phyloP scores from a whole-genome alignment of 2,113 vertebrate species.

The Progne subis region DNA sequence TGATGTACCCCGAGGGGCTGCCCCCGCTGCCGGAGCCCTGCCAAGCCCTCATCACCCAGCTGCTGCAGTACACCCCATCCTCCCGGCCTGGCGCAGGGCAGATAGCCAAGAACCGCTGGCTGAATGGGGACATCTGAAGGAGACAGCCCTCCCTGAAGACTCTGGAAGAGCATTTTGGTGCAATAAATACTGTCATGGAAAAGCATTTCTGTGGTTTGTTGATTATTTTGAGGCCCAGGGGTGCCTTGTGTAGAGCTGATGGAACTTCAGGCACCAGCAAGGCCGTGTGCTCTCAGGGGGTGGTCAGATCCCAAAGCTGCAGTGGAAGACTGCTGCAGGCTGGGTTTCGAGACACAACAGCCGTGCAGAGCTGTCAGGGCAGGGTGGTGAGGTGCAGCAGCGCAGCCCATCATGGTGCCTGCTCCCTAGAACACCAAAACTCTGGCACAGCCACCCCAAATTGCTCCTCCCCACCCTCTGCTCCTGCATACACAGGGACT shows the following conservation, averaged over 20 bases:
- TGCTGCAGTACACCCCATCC: conserved; percentile 71
- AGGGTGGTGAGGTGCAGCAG: background rate
- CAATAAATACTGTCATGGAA: background rate
- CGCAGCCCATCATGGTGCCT: background rate
- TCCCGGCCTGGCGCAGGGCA: conserved; percentile 61
- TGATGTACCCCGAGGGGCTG: conserved; percentile 68
- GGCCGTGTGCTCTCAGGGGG: background rate
- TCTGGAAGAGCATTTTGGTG: background rate
- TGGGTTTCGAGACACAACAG: background rate
- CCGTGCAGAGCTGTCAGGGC: background rate
- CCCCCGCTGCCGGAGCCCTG: conserved; percentile 64
- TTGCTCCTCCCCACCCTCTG: background rate
- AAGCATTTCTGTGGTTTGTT: background rate
- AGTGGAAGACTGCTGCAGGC: background rate
- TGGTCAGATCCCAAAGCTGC: background rate
- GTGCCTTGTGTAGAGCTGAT: background rate
- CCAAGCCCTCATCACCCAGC: conserved; percentile 67
- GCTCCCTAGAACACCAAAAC: background rate
- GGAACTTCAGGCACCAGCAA: background rate
- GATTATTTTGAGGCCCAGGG: background rate
- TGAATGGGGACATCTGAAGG: conserved; percentile 56
- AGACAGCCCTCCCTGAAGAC: background rate
- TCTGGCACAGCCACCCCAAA: background rate
- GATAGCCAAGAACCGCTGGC: conserved; percentile 76
- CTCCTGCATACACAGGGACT: background rate